Percentiles rank a stretch among this genome's conserved stretches.
phyloP scores from a whole-genome alignment of 2,888 invertebrate species.

The Myopa testacea region DNA sequence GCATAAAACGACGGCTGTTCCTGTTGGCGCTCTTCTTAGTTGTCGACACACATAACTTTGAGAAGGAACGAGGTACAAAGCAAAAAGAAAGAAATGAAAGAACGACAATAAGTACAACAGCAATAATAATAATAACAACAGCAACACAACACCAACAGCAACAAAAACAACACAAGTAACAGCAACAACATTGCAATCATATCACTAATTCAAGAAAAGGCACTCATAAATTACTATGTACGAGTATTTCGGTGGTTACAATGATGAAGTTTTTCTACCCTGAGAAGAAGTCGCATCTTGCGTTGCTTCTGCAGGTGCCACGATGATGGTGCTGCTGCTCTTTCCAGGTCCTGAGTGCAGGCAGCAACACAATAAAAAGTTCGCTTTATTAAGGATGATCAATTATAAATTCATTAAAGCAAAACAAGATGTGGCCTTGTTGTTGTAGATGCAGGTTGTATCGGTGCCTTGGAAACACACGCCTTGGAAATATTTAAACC shows the following conservation, averaged over 20 bases:
- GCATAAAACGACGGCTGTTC: neutral
- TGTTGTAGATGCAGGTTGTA: constrained; percentile 16
- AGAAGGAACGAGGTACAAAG: neutral
- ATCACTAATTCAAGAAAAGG: constrained; percentile 31
- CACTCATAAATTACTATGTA: constrained; percentile 24
- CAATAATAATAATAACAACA: constrained; percentile 10
- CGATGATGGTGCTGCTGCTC: neutral
- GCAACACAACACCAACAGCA: neutral
- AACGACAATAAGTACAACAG: neutral
- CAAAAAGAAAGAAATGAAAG: neutral
- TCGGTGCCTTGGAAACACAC: constrained; percentile 10
- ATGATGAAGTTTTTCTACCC: neutral
- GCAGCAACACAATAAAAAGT: constrained; percentile 10
- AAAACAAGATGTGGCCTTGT: constrained; percentile 6
- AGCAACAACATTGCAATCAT: constrained; percentile 5
- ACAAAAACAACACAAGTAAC: neutral
- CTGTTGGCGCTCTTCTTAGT: neutral
- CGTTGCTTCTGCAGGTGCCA: neutral
- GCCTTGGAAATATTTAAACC: constrained; percentile 23
- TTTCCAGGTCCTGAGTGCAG: neutral
- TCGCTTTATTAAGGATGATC: constrained; percentile 20
- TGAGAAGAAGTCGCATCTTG: neutral
- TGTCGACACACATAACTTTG: neutral
- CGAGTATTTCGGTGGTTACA: neutral
- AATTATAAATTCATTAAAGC: constrained; percentile 38